Evolutionary conservation across 2,888 invertebrate species (phyloP).

Genomic region (Elaeidobius kamerunicus): DNA sequence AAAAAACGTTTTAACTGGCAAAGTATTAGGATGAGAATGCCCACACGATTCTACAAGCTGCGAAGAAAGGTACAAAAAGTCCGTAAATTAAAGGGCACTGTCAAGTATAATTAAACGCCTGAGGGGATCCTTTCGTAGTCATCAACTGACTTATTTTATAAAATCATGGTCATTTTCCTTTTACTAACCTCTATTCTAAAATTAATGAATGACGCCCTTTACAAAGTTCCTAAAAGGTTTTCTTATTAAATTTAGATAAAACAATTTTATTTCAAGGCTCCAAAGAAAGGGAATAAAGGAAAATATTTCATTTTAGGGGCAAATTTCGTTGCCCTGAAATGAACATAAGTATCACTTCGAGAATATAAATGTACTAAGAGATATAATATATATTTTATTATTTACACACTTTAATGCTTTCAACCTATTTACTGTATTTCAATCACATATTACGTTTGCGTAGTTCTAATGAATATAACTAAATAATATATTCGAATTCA

Average conservation of each 20-base stretch:
- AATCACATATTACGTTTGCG: no score
- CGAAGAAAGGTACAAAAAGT: constrained; percentile 3
- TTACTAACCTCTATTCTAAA: constrained; percentile 18
- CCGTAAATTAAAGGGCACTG: constrained; percentile 10
- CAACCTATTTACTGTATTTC: no score
- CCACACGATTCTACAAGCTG: neutral
- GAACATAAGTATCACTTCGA: neutral
- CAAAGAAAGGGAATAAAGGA: constrained; percentile 2
- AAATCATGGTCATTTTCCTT: constrained; percentile 23
- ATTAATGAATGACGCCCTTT: constrained; percentile 15
- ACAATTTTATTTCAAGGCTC: constrained; percentile 12
- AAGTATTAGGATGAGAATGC: neutral
- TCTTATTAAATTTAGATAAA: constrained; percentile 24
- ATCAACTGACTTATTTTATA: constrained; percentile 23
- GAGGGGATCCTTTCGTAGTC: constrained; percentile 14
- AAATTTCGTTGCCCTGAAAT: neutral
- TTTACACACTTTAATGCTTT: no score
- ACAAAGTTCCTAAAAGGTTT: constrained; percentile 11
- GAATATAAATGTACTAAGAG: no score
- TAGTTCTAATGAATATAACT: no score
- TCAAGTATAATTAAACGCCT: constrained; percentile 15
- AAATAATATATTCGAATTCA: no score
- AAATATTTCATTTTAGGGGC: constrained; percentile 1
- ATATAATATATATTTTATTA: no score
- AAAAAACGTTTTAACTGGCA: neutral